Evolutionary conservation across 2,888 invertebrate genomes (phyloP).

Genomic region (Coremacera marginata): DNA sequence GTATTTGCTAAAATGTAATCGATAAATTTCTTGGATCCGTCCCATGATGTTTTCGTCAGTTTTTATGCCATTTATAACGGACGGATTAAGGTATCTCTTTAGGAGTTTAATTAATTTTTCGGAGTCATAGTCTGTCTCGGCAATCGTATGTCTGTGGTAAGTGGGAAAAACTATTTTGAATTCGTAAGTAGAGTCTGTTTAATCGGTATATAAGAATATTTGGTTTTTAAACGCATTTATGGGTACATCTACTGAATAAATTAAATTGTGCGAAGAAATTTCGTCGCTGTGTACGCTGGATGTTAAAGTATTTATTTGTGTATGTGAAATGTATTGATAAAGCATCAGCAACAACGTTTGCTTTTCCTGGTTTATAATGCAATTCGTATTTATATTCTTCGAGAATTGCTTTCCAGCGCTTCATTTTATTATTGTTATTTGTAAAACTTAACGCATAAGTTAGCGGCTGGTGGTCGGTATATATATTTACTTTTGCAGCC

Average conservation of each 20-base stretch:
- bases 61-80: too few species aligned
- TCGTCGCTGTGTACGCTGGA: not conserved
- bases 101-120: not conserved
- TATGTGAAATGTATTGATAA: too few species aligned
- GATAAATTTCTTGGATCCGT: conserved; percentile 38
- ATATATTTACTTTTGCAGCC: not conserved
- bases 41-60: conserved; percentile 23
- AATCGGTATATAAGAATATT: too few species aligned
- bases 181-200: too few species aligned
- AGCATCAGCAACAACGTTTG: too few species aligned
- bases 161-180: conserved; percentile 13
- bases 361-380: too few species aligned
- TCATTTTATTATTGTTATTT: conserved; percentile 3
- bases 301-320: not conserved
- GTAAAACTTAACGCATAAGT: not conserved
- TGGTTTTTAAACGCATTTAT: not conserved
- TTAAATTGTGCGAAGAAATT: not conserved
- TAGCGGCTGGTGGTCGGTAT: not conserved
- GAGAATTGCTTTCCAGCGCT: conserved; percentile 11
- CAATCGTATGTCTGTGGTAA: conserved; percentile 38
- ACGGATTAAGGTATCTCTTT: too few species aligned
- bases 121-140: conserved; percentile 23
- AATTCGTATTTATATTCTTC: not conserved
- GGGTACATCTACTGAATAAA: not conserved
- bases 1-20: conserved; percentile 31